These are phyloP conservation scores for Myathropa florea DNA, from an alignment of 2,888 invertebrate genomes.

Conservation along the genomic window DNA sequence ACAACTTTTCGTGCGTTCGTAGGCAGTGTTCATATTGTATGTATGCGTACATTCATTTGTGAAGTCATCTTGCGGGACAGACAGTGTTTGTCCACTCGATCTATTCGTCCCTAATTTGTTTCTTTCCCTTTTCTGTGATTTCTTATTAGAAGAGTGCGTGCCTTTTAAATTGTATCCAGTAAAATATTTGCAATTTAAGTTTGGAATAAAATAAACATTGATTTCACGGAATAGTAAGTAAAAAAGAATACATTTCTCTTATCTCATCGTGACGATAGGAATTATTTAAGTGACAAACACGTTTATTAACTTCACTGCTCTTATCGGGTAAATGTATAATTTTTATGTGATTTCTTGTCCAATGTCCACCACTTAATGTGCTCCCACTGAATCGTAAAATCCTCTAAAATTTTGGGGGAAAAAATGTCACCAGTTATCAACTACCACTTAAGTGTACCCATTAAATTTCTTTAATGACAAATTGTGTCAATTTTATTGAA, in stretches of 20 bases:
- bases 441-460: neutral
- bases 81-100: neutral
- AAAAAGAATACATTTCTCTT: neutral
- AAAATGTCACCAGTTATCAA: slow-evolving; percentile 16
- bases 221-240: neutral
- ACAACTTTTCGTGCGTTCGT: too few relatives aligned
- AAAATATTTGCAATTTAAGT: neutral
- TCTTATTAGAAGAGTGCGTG: neutral
- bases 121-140: neutral
- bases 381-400: neutral
- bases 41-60: too few relatives aligned
- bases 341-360: neutral
- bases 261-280: neutral
- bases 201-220: neutral
- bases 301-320: slow-evolving; percentile 6
- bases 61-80: too few relatives aligned
- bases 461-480: slow-evolving; percentile 13
- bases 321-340: slow-evolving; percentile 10
- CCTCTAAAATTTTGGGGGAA: neutral
- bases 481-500: slow-evolving; percentile 20
- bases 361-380: neutral
- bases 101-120: too few relatives aligned
- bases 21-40: too few relatives aligned
- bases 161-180: neutral
- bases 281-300: neutral